Evolutionary conservation across 2,113 vertebrate species (phyloP).

Genomic region (Periophthalmodon schlosseri): DNA sequence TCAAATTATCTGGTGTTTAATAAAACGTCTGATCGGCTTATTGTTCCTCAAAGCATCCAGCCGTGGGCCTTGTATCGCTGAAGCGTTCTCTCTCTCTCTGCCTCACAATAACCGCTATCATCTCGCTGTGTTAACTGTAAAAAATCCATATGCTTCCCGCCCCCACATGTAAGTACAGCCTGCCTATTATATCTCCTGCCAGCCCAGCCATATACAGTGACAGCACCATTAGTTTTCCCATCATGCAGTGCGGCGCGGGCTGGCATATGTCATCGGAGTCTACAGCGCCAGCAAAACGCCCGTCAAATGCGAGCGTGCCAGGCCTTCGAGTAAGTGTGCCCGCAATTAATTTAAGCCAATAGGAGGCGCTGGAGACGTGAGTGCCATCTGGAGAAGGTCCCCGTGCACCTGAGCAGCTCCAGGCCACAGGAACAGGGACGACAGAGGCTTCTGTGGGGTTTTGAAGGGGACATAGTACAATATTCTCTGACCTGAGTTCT

Average conservation of each 20-base stretch:
- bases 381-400: constrained; percentile 66
- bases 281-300: constrained; percentile 63
- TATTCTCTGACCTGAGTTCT: too few relatives aligned
- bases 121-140: constrained; percentile 6
- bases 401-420: constrained; percentile 23
- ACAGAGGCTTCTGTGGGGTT: too few relatives aligned
- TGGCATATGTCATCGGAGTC: constrained; percentile 64
- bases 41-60: not conserved
- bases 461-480: too few relatives aligned
- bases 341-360: constrained; percentile 67
- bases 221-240: constrained; percentile 63
- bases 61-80: not conserved
- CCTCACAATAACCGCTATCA: constrained; percentile 6
- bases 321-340: constrained; percentile 54
- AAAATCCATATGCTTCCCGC: constrained; percentile 10
- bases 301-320: constrained; percentile 52
- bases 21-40: not conserved
- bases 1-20: constrained; percentile 17
- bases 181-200: constrained; percentile 25
- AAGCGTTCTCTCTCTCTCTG: not conserved
- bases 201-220: constrained; percentile 34
- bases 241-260: constrained; percentile 54
- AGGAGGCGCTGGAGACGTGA: constrained; percentile 60
- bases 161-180: constrained; percentile 16
- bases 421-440: not conserved